Base-by-base conservation (phyloP, 2,797 vertebrate species). In the Spea hammondii region DNA sequence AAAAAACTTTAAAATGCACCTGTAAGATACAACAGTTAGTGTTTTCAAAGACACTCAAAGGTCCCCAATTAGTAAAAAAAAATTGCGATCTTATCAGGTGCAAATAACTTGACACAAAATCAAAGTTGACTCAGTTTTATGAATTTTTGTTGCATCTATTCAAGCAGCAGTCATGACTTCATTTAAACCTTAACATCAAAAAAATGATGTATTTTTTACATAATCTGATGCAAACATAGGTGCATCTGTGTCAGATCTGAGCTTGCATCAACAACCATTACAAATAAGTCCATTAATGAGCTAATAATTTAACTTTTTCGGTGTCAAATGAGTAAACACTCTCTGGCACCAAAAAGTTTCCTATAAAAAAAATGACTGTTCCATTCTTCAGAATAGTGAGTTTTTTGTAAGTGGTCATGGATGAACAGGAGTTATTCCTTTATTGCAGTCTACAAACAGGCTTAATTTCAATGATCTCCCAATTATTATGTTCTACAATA, bases 1-100 rank as follows among this genome's bases (percentile, higher is more conserved):
- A 88, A 89, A 91, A 90, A 76, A 78, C 47, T 86, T 86, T 86
- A 89, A 90, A 87, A 91, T 87, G 85, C 88, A 89, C 89, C 85
- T 88, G 86, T 85, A 87, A 86, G 78, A 84, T 85, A 88, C 82
- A 88, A 85, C 87, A 85, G 86, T 91, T 93, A 91, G 87, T 89
- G 82, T 89, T 59, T 11, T 84, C 83, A 86, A 91, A 88, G 84
- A 84, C 85, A 81, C 70, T 83, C 85, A 90, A 92, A 91, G 87
- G 87, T 91, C 89, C 90, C 88, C 83, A 89, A 83, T 86, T 85
- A 89, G 88, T 89, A 75, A 55, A 46, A 65, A 70, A 78, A 17
- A 62, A 62, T 11, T 11, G 55, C 14, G 32, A 53, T 66, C 44
- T 57, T 76, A 65, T 46, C 64, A 65, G 70, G 70, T 67, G 64